Base-by-base conservation (phyloP, 2,888 invertebrate genomes). In the Noctua pronuba region DNA sequence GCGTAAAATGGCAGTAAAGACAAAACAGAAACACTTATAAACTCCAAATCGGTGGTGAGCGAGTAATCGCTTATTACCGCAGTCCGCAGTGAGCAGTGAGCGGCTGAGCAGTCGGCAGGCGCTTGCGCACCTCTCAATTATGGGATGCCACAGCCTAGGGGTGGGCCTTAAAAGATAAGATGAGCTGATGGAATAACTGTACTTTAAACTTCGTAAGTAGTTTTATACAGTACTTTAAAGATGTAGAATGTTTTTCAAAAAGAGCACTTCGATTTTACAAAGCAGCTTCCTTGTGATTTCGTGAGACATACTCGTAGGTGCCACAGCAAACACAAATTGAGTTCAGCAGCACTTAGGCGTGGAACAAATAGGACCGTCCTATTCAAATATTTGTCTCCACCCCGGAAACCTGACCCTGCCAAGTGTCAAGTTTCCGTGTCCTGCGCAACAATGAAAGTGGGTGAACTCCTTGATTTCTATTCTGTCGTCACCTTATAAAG, bases 71-170 rank as follows among this genome's bases (percentile, higher is more conserved):
- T 86, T 83, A 84, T 86, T 83, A 78, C 77, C 44, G 67, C 80
- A 52, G 80, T 28, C 1, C n/a, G 13, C 16, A 60, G 58, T 13
- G 24, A 60, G 24, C 77, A 64, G 86, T 64, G 70, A 52, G 38
- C 24, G 24, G 31, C 46, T 28, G 75, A 46, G 35, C 73, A 70
- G 83, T 55, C 69, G 67, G 74, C n/a, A 65, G 70, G 75, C 83
- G 84, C 73, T 55, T 67, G 86, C 67, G 86, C 83, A 86, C 67
- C 75, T 78, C 86, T 84, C 84, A 83, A 86, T 84, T 86, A 84
- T 46, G 71, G 76, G 66, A 73, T 84, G 77, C 73, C 67, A 67
- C 70, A 72, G 70, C 71, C 77, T 73, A 75, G 79, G 84, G 86
- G 60, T 86, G 82, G 44, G 44, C 52, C 60, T 65, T 67, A 4